phyloP scores from a whole-genome alignment of 2,797 vertebrate genomes.

The Alca torda region DNA sequence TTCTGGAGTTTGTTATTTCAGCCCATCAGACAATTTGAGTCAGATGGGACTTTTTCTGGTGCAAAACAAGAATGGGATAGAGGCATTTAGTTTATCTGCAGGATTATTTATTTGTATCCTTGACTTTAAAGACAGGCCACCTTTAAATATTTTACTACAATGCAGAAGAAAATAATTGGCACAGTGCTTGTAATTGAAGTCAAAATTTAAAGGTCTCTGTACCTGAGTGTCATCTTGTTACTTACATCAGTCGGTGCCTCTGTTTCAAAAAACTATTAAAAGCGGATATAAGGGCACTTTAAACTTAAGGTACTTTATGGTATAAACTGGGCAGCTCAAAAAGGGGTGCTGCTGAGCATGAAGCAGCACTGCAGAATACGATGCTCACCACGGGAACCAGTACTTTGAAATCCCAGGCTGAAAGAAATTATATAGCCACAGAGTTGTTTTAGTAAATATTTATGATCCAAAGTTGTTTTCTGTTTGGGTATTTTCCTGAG shows the following conservation, averaged over 20 bases:
- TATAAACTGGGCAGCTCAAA: neutral
- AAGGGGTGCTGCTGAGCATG: neutral
- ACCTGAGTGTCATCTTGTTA: neutral
- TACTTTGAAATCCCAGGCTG: neutral
- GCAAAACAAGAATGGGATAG: neutral
- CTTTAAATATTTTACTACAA: neutral
- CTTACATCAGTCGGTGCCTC: neutral
- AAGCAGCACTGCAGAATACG: neutral
- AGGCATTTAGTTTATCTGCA: neutral
- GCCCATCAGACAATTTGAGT: neutral
- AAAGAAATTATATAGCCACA: neutral
- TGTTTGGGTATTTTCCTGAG: neutral
- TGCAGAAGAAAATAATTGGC: neutral
- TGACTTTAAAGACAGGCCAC: neutral
- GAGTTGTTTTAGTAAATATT: neutral
- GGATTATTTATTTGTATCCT: neutral
- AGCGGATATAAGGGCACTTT: neutral
- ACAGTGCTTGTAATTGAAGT: neutral
- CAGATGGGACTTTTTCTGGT: neutral
- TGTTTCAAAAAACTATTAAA: neutral
- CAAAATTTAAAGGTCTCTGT: neutral
- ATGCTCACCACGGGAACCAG: accelerated
- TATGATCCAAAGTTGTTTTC: neutral
- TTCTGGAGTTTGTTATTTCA: neutral
- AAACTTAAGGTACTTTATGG: neutral